Evolutionary conservation across 1,140 invertebrate genomes (phyloP), one percentile per base, ranked within the genome.

Genomic region (Hyles euphorbiae): DNA sequence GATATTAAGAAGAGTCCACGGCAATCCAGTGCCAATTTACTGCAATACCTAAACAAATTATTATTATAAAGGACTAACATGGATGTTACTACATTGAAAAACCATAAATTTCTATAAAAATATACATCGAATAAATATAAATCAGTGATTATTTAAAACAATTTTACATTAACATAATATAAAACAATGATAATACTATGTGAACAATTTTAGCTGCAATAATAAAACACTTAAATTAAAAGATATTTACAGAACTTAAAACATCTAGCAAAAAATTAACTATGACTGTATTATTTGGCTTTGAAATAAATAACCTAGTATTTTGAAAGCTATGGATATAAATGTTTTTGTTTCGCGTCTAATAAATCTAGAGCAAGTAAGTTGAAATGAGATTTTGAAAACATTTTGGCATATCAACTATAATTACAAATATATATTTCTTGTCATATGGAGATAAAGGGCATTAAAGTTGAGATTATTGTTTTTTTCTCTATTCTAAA

Each of bases 281-380:
- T 88, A 88, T 88, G 85, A 88, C 85, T 88, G 77, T 88, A 88
- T 79, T 88, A 87, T 88, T 88, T 88, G 85, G 85, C 80, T 88
- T 88, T 84, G 77, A 85, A 85, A 88, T 87, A 86, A 87, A 85
- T 88, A 85, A 72, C 73, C 74, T 88, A 81, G 82, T 86, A 83
- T 86, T 83, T 72, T 81, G 83, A 86, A 85, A 86, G 83, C 83
- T 86, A 86, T 86, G 79, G 72, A 72, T 11, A 67, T 22, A n/a
- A n/a, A 47, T n/a, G 4, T 47, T 47, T n/a, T 22, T 40, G 36
- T 5, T 40, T 8, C 36, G 36, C 5, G 8, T 40, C 36, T 8
- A 5, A 5, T 40, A 5, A 40, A 8, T 40, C 5, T 5, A 40
- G 4, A 5, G 36, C 36, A 8, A 40, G 36, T 40, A 22, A 22